Evolutionary conservation across 2,888 invertebrate genomes (phyloP).

Genomic region (Augiades crinisus): DNA sequence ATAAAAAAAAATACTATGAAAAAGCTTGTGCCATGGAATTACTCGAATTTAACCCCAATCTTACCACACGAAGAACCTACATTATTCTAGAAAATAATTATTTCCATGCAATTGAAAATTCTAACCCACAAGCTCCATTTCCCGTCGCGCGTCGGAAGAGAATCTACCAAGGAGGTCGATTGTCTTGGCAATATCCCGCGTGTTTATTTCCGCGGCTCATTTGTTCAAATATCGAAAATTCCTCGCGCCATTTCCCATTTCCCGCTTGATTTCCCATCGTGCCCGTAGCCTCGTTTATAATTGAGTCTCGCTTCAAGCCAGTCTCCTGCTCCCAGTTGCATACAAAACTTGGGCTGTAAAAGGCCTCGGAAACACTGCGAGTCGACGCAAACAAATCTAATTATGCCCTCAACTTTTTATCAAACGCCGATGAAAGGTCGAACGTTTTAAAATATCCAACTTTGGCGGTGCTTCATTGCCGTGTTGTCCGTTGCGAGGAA

Average conservation of each 20-base stretch:
- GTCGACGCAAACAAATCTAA: conserved; percentile 17
- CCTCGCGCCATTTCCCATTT: conserved; percentile 67
- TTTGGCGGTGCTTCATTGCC: neutral
- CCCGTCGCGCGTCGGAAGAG: conserved; percentile 37
- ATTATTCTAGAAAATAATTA: too few relatives aligned
- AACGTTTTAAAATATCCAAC: neutral
- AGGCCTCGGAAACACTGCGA: conserved; percentile 7
- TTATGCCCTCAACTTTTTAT: conserved; percentile 17
- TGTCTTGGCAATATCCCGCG: conserved; percentile 65
- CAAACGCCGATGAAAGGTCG: conserved; percentile 10
- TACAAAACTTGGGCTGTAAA: conserved; percentile 27
- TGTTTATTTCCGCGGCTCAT: conserved; percentile 72
- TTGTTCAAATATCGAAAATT: conserved; percentile 75
- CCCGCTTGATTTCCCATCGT: too few relatives aligned
- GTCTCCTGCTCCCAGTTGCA: conserved; percentile 25
- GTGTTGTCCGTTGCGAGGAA: neutral
- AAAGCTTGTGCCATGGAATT: too few relatives aligned
- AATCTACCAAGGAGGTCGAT: conserved; percentile 49
- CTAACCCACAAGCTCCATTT: conserved; percentile 36
- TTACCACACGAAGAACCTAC: too few relatives aligned
- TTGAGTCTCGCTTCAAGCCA: conserved; percentile 42
- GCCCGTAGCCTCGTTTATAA: conserved; percentile 39
- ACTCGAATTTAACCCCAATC: too few relatives aligned
- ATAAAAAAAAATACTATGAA: too few relatives aligned
- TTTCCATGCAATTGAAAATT: conserved; percentile 18